Base-by-base conservation (phyloP, 2,113 vertebrate genomes). In the Callipepla californica region DNA sequence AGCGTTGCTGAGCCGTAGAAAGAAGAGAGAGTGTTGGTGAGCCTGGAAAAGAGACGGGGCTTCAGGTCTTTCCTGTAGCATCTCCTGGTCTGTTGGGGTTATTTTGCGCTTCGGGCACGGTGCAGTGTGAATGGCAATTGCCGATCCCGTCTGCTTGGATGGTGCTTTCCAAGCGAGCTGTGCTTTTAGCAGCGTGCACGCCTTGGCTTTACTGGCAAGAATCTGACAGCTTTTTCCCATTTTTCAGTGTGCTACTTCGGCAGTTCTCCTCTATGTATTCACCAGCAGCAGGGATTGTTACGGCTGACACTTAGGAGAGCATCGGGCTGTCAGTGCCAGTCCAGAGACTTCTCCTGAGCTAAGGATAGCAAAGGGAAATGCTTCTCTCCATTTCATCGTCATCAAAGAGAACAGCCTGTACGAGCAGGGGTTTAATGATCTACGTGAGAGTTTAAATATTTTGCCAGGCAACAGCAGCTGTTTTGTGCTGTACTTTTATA, bases 321-420 rank as follows among this genome's bases (percentile, higher is more conserved):
- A 45, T 67, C 28, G 70, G 51, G 57, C 51, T 86, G 28, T 57
- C 34, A 22, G 9, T 32, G 21, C 63, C 25, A 59, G 62, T 23
- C 28, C 16, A 40, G 20, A 87, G 77, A 51, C 38, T 82, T 68
- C 51, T 79, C 42, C 63, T 59, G 34, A 38, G 66, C 38, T 89
- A 89, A 93, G 67, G 47, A 63, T 25, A 91, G 68, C 75, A 80
- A 85, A 80, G 74, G 55, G 73, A 80, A 63, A 36, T 21, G 21
- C 9, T 80, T 77, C 25, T 79, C 70, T 51, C 81, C 10, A 34
- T 62, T 72, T 75, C 40, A 80, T 30, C 82, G 57, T 57, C 23
- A 42, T 63, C 15, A 22, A 77, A 65, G 61, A 68, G 44, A 83
- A 36, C 51, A 79, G 40, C 68, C 68, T 1, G 1, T 44, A 44